Percentiles rank a stretch among this genome's conserved stretches.
These are phyloP conservation scores for Syngnathus typhle DNA, from an alignment of 2,113 vertebrate species.

Conservation along the genomic window DNA sequence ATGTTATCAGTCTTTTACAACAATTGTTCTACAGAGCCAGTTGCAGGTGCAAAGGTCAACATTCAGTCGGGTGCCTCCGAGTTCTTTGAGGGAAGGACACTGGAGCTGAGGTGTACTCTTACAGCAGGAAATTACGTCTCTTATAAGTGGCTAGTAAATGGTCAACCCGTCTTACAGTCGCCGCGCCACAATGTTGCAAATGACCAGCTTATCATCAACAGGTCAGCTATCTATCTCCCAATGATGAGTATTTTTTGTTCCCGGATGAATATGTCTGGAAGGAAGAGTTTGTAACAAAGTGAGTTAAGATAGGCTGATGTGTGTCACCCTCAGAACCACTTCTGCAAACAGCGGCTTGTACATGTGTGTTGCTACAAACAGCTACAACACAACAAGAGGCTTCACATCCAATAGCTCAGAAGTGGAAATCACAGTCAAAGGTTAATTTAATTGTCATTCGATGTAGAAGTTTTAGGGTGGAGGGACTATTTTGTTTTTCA, in stretches of 20 bases:
- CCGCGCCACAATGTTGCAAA: not conserved
- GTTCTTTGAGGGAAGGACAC: conserved; percentile 43
- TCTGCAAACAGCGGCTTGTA: conserved; percentile 53
- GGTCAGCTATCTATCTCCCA: conserved; percentile 19
- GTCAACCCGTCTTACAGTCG: conserved; percentile 9
- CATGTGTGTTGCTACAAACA: conserved; percentile 48
- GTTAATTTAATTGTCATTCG: conserved; percentile 27
- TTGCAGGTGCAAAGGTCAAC: conserved; percentile 17
- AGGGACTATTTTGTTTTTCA: too few species aligned
- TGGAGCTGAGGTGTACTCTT: conserved; percentile 44
- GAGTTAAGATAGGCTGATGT: not conserved
- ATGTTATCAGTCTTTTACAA: too few species aligned
- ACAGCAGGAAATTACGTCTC: conserved; percentile 44
- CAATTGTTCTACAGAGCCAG: conserved; percentile 44
- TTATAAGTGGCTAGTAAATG: conserved; percentile 57
- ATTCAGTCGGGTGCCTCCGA: conserved; percentile 3
- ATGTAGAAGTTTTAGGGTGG: not conserved
- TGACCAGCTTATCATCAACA: conserved; percentile 16
- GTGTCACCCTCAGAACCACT: conserved; percentile 33
- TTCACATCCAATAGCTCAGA: conserved; percentile 24
- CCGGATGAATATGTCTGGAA: not conserved
- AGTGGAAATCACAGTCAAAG: conserved; percentile 54
- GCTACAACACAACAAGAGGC: conserved; percentile 13
- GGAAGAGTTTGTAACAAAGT: not conserved
- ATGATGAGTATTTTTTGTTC: not conserved